Evolutionary conservation across 2,113 vertebrate genomes (phyloP).

Genomic region (Spea bombifrons): DNA sequence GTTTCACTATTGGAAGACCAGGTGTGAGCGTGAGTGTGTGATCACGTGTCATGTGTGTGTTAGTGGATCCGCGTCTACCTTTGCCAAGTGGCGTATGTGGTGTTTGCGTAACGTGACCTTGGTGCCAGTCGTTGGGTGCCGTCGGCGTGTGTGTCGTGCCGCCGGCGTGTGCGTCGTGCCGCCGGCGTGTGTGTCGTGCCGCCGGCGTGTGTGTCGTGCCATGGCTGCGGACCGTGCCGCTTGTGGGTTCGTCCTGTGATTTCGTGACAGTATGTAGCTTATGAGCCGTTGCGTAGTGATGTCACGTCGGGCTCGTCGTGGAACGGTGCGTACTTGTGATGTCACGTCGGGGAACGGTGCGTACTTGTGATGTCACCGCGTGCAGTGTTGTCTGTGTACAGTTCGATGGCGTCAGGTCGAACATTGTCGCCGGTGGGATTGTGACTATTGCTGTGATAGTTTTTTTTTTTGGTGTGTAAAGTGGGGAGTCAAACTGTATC

Average conservation of each 20-base stretch:
- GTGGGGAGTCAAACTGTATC: conserved; percentile 1
- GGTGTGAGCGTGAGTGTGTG: neutral
- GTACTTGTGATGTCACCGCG: neutral
- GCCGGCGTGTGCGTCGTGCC: too few species aligned
- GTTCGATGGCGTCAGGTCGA: neutral
- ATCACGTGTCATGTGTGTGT: conserved; percentile 2
- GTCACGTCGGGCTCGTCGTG: neutral
- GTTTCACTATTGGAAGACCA: neutral
- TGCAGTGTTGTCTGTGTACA: neutral
- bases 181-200: neutral
- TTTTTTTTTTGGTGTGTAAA: conserved; percentile 5
- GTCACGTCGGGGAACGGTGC: neutral
- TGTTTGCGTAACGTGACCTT: neutral
- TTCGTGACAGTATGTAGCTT: neutral
- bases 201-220: neutral
- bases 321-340: too few species aligned
- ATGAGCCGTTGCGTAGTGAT: conserved; percentile 1
- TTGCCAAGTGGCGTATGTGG: conserved; percentile 15
- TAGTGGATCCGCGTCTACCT: neutral
- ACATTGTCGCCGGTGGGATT: neutral
- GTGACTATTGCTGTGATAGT: neutral
- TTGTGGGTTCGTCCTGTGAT: neutral
- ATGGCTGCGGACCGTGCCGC: conserved; percentile 11
- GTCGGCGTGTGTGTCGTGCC: too few species aligned
- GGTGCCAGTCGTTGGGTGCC: conserved; percentile 1